Evolutionary conservation across 2,113 vertebrate genomes (phyloP).

Genomic region (Phalacrocorax pelagicus): DNA sequence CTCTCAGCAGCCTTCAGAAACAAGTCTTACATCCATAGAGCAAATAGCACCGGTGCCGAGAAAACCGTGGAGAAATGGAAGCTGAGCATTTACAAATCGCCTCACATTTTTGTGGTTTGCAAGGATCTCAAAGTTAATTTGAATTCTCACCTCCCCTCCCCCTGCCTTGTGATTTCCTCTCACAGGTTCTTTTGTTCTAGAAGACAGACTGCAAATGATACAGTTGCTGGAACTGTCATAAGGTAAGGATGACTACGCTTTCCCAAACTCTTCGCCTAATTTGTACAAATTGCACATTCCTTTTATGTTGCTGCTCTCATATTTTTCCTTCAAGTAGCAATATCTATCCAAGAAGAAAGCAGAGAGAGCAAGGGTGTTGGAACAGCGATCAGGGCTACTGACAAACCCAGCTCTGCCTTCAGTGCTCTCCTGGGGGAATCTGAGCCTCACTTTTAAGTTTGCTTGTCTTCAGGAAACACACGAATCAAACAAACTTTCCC

Average conservation of each 20-base stretch:
- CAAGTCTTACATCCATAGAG: fast-evolving
- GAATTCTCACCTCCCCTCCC: background rate
- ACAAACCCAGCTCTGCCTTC: background rate
- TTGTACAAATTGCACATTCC: background rate
- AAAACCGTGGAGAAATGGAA: background rate
- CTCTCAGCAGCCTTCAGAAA: background rate
- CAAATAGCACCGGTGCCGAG: background rate
- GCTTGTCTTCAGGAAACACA: background rate
- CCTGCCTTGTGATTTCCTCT: background rate
- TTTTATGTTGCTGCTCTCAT: background rate
- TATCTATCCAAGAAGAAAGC: background rate
- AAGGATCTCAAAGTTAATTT: background rate
- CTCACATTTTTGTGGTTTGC: background rate
- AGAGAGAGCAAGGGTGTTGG: background rate
- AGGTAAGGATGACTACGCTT: background rate
- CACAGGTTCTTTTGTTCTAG: background rate
- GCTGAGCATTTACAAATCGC: background rate
- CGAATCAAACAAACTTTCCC: background rate
- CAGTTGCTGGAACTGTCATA: background rate
- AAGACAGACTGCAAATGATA: background rate
- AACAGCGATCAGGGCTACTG: background rate
- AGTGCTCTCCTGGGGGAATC: background rate
- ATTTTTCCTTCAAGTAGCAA: background rate
- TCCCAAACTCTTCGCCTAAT: background rate
- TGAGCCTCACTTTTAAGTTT: background rate